Evolutionary conservation across 2,113 vertebrate genomes (phyloP), one percentile per base, ranked within the genome.

Genomic region (Calidris pygmaea): DNA sequence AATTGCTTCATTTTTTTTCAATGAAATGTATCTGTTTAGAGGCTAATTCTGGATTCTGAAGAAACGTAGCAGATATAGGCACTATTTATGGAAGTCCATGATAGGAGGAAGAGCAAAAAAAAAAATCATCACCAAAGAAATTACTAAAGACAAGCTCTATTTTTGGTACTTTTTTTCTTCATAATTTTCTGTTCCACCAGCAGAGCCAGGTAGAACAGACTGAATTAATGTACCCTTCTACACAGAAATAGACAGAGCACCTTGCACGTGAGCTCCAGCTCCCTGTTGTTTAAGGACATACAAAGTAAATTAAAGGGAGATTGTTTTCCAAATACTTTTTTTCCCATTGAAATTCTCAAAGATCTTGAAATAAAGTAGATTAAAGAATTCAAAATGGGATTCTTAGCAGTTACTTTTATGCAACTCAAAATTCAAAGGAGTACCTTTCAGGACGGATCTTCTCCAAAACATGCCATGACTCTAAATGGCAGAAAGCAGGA

Each of bases 1-100:
- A 88, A 92, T 16, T 34, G 34, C 41, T 84, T 67, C 4, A 21
- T 43, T 65, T 74, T 87, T 55, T 87, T 96, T 84, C 50, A 78
- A 35, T 86, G 67, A 94, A 97, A 95, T 63, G 12, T 55, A 71
- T 18, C 32, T 65, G 27, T 53, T 66, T 70, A 92, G 82, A 96
- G 66, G 70, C 95, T 81, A 85, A 59, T 73, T 90, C 63, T 45
- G 34, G 10, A 58, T 92, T 77, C 41, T 59, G 27, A 87, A 87
- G 34, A 90, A 80, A 71, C 20, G 3, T 20, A 88, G 35, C 43
- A 88, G 30, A 41, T 53, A 87, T 6, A 76, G 34, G 26, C 10
- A 45, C 2, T 22, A 32, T 47, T 81, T 67, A 19, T 60, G 45
- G 14, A 90, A 90, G 50, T 23, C 12, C 53, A 37, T 32, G 21